These are phyloP conservation scores for Rafetus swinhoei DNA, from an alignment of 2,113 vertebrate genomes.

Conservation along the genomic window DNA sequence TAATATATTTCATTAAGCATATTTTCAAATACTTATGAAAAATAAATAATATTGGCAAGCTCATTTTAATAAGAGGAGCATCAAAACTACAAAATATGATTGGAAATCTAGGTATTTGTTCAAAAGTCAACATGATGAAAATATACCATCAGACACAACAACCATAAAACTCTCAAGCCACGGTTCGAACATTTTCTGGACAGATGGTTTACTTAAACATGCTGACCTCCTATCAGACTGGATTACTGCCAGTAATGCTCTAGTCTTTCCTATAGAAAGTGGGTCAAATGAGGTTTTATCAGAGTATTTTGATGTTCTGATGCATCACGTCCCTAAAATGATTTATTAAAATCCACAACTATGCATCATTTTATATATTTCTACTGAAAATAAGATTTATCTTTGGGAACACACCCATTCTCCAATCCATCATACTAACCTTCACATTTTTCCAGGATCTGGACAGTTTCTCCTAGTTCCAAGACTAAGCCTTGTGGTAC, in stretches of 20 bases:
- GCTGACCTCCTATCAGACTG: conserved; percentile 73
- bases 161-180: conserved; percentile 55
- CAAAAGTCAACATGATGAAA: conserved; percentile 16
- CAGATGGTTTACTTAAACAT: conserved; percentile 77
- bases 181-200: conserved; percentile 72
- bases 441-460: conserved; percentile 98
- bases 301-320: conserved; percentile 58
- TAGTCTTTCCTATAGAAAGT: conserved; percentile 48
- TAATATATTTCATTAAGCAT: not conserved
- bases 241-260: conserved; percentile 71
- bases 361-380: not conserved
- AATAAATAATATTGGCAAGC: not conserved
- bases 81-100: not conserved
- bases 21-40: not conserved
- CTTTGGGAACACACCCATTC: not conserved
- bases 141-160: conserved; percentile 34
- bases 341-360: conserved; percentile 45
- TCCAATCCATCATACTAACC: conserved; percentile 77
- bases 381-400: not conserved
- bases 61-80: not conserved
- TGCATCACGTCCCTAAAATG: conserved; percentile 57
- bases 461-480: conserved; percentile 97
- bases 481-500: conserved; percentile 93
- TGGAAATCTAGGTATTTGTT: not conserved
- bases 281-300: conserved; percentile 70